phyloP scores from a whole-genome alignment of 1,140 invertebrate species.

The Apis dorsata region DNA sequence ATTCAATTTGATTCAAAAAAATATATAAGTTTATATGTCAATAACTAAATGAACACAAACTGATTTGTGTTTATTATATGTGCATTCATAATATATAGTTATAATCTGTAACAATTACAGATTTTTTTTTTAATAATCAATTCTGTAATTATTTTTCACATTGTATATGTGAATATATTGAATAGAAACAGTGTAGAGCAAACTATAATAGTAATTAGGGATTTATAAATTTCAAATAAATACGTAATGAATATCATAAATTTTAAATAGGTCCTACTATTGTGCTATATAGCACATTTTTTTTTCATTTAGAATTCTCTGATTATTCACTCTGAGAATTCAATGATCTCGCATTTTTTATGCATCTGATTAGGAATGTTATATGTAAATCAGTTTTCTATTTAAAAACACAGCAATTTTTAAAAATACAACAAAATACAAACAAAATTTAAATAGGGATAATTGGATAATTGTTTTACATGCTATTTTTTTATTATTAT shows the following conservation, averaged over 20 bases:
- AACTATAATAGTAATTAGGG: constrained; percentile 11
- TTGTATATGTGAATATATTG: neutral
- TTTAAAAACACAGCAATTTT: neutral
- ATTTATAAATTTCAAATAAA: constrained; percentile 17
- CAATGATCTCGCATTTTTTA: constrained; percentile 1
- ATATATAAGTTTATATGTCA: constrained; percentile 2
- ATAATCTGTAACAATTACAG: neutral
- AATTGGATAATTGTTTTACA: neutral
- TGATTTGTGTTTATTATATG: neutral
- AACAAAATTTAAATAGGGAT: too few relatives aligned
- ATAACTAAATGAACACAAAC: constrained; percentile 3
- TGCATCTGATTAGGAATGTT: neutral
- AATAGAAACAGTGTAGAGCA: constrained; percentile 9
- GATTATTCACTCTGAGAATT: neutral
- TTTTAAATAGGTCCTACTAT: neutral
- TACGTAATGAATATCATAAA: neutral
- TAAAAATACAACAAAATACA: neutral
- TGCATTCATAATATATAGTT: constrained; percentile 9
- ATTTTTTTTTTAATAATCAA: constrained; percentile 8
- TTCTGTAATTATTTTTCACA: constrained; percentile 41
- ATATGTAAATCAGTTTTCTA: neutral
- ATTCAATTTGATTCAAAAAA: constrained; percentile 29
- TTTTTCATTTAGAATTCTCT: neutral
- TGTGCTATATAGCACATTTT: neutral
- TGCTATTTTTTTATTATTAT: neutral